These are phyloP conservation scores for Sinella curviseta DNA, from an alignment of 1,140 invertebrate species.

Conservation along the genomic window DNA sequence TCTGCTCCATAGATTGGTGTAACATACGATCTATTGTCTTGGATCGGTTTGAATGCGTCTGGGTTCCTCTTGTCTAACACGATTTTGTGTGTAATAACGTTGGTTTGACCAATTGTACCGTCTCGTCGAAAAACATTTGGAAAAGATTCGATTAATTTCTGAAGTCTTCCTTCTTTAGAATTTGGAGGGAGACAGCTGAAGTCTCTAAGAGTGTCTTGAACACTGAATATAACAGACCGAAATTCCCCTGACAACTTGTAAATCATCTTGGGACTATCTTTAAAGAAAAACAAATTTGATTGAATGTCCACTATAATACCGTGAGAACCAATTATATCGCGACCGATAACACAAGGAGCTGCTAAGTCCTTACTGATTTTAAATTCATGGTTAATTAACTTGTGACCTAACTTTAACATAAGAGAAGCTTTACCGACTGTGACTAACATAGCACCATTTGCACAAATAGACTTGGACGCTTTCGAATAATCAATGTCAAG, in stretches of 20 bases:
- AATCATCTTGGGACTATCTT: neutral
- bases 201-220: neutral
- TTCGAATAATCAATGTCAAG: no score
- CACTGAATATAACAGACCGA: neutral
- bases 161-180: neutral
- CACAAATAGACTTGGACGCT: no score
- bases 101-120: constrained; percentile 16
- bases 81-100: neutral
- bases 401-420: no score
- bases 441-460: no score
- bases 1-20: neutral
- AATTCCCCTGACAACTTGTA: neutral
- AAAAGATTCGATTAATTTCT: neutral
- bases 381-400: no score
- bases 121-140: constrained; percentile 2
- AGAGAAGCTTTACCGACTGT: no score
- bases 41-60: neutral
- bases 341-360: neutral
- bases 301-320: neutral
- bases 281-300: neutral
- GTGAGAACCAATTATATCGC: neutral
- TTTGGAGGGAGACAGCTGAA: neutral
- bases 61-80: neutral
- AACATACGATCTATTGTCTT: neutral
- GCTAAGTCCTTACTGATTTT: no score